Conservation (phyloP, 2,797 vertebrate species). For the Cyclura pinguis region DNA sequence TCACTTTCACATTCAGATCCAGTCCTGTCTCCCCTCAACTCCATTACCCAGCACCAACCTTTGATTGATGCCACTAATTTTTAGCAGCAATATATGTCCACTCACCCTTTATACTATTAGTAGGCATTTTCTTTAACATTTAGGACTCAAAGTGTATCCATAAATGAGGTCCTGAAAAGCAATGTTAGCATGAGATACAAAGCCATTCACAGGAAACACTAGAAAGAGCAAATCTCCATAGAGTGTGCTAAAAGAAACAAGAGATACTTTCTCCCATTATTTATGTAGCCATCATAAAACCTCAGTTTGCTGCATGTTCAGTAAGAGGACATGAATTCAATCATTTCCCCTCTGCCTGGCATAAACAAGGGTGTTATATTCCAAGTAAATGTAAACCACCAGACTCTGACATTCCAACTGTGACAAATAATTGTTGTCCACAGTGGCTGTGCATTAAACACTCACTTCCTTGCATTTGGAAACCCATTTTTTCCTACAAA, state of each 20-base stretch:
- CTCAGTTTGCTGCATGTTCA: neutral
- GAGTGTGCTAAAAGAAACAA: conserved; percentile 4
- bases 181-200: neutral
- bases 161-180: conserved; percentile 3
- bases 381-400: conserved; percentile 18
- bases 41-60: neutral
- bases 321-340: conserved; percentile 7
- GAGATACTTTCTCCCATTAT: conserved; percentile 6
- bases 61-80: neutral
- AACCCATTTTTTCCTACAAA: neutral
- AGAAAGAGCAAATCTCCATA: neutral
- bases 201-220: neutral
- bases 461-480: neutral
- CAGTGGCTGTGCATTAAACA: neutral
- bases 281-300: conserved; percentile 24
- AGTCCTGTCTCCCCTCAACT: neutral
- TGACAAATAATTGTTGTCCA: conserved; percentile 6
- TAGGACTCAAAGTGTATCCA: neutral
- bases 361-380: conserved; percentile 13
- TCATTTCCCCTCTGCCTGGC: conserved; percentile 15
- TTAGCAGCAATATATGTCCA: neutral
- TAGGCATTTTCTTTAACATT: neutral
- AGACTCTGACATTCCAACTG: conserved; percentile 10
- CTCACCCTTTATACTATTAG: neutral
- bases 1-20: no score